Conservation (phyloP, 1,140 invertebrate genomes). For the Microvelia longipes region DNA sequence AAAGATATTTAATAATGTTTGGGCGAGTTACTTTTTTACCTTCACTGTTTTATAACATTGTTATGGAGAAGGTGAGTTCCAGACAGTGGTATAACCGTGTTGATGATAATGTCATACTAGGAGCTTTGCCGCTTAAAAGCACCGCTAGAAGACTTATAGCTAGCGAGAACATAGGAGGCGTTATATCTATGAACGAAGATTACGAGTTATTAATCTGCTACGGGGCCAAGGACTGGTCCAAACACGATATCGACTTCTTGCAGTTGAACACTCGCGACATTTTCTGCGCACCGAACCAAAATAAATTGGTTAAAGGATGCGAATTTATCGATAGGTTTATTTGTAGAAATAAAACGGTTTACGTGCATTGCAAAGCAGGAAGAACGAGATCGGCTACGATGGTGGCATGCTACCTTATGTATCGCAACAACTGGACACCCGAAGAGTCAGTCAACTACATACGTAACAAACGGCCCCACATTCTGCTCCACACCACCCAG, state of each 20-base stretch:
- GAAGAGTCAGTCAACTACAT: background rate
- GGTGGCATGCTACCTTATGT: conserved; percentile 90
- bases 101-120: conserved; percentile 83
- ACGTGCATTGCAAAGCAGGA: conserved; percentile 97
- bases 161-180: conserved; percentile 74
- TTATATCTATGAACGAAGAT: conserved; percentile 94
- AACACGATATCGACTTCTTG: conserved; percentile 66
- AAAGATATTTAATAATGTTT: background rate
- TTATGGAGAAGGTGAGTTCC: conserved; percentile 29
- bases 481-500: background rate
- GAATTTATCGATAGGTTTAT: conserved; percentile 71
- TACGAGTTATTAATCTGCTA: conserved; percentile 52
- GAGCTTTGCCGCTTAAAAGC: conserved; percentile 78
- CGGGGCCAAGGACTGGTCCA: conserved; percentile 57
- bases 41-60: background rate
- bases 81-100: conserved; percentile 86
- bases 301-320: conserved; percentile 72
- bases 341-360: conserved; percentile 51
- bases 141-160: conserved; percentile 61
- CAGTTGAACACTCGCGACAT: conserved; percentile 86
- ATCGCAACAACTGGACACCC: conserved; percentile 36
- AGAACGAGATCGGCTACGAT: conserved; percentile 87
- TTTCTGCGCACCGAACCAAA: conserved; percentile 78
- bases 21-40: background rate
- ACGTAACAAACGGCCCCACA: background rate